Percentiles rank a stretch among this genome's conserved stretches.
phyloP scores from a whole-genome alignment of 1,140 invertebrate species.

The Aphelinus atriplicis region DNA sequence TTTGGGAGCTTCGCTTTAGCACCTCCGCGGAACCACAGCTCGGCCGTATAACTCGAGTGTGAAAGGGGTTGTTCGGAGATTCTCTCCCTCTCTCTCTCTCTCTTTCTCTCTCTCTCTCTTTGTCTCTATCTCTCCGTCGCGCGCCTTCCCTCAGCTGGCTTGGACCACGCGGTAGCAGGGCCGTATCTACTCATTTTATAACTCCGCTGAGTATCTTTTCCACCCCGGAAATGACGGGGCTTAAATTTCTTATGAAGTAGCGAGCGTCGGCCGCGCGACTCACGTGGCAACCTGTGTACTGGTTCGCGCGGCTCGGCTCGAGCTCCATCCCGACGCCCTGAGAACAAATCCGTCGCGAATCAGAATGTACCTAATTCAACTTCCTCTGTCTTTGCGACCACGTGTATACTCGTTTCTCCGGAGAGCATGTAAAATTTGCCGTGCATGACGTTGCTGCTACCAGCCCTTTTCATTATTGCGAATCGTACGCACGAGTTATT shows the following conservation, averaged over 20 bases:
- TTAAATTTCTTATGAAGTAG: conserved; percentile 25
- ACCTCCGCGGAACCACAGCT: conserved; percentile 48
- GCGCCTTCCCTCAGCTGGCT: too few relatives aligned
- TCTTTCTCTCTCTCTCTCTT: background rate
- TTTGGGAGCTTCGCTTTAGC: conserved; percentile 45
- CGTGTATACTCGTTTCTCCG: too few relatives aligned
- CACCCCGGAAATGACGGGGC: conserved; percentile 15
- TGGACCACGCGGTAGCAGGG: background rate
- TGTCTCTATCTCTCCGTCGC: background rate
- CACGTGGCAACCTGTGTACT: too few relatives aligned
- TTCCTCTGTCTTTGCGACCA: too few relatives aligned
- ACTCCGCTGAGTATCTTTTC: conserved; percentile 31
- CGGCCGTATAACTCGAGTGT: conserved; percentile 44
- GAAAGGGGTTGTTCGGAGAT: conserved; percentile 44
- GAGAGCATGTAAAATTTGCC: too few relatives aligned
- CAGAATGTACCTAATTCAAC: too few relatives aligned
- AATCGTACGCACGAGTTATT: too few relatives aligned
- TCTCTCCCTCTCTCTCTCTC: conserved; percentile 20
- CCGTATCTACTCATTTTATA: conserved; percentile 28
- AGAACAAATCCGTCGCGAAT: too few relatives aligned
- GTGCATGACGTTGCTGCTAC: too few relatives aligned
- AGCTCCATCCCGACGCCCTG: too few relatives aligned
- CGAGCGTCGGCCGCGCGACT: background rate
- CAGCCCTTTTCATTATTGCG: too few relatives aligned
- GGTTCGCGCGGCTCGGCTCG: too few relatives aligned